Conservation (phyloP, 2,113 vertebrate species). For the Ceyx melanurus region DNA sequence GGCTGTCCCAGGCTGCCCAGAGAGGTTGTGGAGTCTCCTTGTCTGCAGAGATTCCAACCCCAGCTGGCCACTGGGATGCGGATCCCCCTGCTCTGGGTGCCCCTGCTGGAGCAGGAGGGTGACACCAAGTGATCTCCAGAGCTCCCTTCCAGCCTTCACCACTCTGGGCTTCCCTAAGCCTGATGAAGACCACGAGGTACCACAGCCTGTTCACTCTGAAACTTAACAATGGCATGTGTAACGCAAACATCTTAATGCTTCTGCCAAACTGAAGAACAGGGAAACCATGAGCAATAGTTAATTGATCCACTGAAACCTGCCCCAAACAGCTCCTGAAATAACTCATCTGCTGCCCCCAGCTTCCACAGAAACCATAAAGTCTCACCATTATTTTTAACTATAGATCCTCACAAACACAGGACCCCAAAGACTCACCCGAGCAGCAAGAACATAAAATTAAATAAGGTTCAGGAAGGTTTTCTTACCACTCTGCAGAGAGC, state of each 20-base stretch:
- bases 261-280: background rate
- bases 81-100: background rate
- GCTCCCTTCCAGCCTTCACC: background rate
- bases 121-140: background rate
- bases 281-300: background rate
- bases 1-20: background rate
- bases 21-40: background rate
- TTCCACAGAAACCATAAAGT: background rate
- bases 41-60: background rate
- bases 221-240: fast-evolving
- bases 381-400: background rate
- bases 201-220: background rate
- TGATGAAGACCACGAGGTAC: background rate
- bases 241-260: background rate
- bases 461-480: background rate
- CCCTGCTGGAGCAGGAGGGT: background rate
- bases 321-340: background rate
- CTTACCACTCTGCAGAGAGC: background rate
- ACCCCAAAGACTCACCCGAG: background rate
- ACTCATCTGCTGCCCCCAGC: background rate
- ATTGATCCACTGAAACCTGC: background rate
- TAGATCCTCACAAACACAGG: background rate
- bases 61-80: background rate
- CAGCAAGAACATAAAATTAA: background rate
- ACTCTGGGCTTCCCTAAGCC: background rate